Evolutionary conservation across 2,797 vertebrate species (phyloP), one percentile per base, ranked within the genome.

Genomic region (Acipenser ruthenus): DNA sequence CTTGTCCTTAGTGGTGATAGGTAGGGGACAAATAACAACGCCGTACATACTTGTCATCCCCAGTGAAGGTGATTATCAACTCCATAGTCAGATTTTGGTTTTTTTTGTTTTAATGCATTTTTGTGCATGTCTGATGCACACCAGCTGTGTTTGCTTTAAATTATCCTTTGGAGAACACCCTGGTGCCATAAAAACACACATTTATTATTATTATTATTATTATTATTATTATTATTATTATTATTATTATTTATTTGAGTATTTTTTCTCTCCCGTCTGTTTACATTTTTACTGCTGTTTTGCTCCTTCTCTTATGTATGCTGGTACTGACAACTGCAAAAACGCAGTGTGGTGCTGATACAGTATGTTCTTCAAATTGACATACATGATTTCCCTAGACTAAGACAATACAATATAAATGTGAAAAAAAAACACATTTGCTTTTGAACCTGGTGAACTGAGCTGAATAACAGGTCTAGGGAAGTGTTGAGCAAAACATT

Each of bases 41-140:
- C 82, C 89, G 84, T 93, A 92, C 88, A 94, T 89, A 68, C 90
- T 95, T 93, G 91, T 88, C 92, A 91, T 95, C 89, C 92, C 93
- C 84, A 95, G 93, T 90, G 93, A 95, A 96, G 93, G 94, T 97
- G 95, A 96, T 93, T 95, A 93, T 93, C 88, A 89, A 77, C 82
- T 87, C 82, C 75, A 79, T 83, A 85, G 85, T 80, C 87, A 84
- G 80, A 85, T 69, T 81, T 79, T 85, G 23, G 75, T 81, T 85
- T 81, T 79, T 64, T 75, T 79, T 80, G 80, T 87, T 69, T 81
- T 82, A 74, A 79, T 76, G 75, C 78, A 77, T 85, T 77, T 70
- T 73, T 81, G 80, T 89, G 85, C 89, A 89, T 86, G 85, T 84
- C 73, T 84, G 79, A 76, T 86, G 74, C 66, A 78, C 84, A 78